Base-by-base conservation (phyloP, 2,888 invertebrate species). In the Glaucopsyche alexis region DNA sequence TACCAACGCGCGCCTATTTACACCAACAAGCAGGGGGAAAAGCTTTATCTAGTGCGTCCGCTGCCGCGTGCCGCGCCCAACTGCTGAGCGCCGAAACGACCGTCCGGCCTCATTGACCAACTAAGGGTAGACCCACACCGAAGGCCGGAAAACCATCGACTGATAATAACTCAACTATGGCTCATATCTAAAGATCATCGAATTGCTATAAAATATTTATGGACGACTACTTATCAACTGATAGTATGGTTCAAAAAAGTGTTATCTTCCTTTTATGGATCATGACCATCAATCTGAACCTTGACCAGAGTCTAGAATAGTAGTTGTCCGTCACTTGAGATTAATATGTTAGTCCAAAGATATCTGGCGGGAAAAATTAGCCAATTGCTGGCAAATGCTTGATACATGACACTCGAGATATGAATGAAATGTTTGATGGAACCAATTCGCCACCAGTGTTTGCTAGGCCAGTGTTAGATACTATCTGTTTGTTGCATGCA, bases 1-100 rank as follows among this genome's bases (percentile, higher is more conserved):
- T 99, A 99, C 94, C 99, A 98, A 94, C 96, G 98, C 86, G 98
- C 99, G 82, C 99, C 99, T 81, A 99, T 99, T 87, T 99, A 99
- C 94, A 99, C 98, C 84, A 98, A 98, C 94, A 98, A 98, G 89
- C 97, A 98, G 90, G 98, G 98, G 81, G 99, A 99, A 93, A 99
- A 99, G 93, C 94, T 99, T 75, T 99, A 98, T 94, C 95, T 99
- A 81, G 97, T 99, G 84, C 96, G 98, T 83, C 96, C 99, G 78
- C 95, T 99, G 87, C 98, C 98, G 72, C 84, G 87, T 77, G 85
- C 87, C 76, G 75, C 81, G 76, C 84, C 79, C 81, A 81, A 83
- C 76, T 88, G 87, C 87, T 87, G 86, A 86, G 79, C 78, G 71
- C 73, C 71, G 71, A 71, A 75, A 45, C 16, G 13, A 11, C 60